Conservation (phyloP, 2,797 vertebrate species). For the Channallabes apus region DNA sequence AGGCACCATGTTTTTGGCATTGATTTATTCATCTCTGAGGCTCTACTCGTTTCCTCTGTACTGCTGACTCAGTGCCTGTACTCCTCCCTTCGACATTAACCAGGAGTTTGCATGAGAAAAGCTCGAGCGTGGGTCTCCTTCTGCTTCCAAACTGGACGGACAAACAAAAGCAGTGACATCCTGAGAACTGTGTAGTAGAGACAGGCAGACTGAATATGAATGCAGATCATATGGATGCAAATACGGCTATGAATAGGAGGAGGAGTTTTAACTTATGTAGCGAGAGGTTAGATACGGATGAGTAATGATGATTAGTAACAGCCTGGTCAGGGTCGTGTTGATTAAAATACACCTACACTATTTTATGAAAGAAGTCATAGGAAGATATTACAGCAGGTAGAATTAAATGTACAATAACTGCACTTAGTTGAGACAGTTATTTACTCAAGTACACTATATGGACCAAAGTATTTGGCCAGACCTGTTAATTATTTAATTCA, state of each 20-base stretch:
- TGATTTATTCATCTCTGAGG: slow-evolving; percentile 54
- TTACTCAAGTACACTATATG: not conserved
- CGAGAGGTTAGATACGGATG: not conserved
- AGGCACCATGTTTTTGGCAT: slow-evolving; percentile 21
- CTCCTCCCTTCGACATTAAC: slow-evolving; percentile 15
- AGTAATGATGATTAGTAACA: not conserved
- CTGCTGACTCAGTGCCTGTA: slow-evolving; percentile 52
- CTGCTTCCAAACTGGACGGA: not conserved
- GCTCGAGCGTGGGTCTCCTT: slow-evolving; percentile 11
- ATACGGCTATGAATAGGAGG: not conserved
- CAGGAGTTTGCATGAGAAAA: slow-evolving; percentile 25
- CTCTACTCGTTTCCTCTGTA: slow-evolving; percentile 47
- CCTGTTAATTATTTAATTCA: too few relatives aligned
- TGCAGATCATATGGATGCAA: not conserved
- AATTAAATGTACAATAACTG: not conserved
- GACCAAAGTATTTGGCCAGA: too few relatives aligned
- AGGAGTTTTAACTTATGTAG: not conserved
- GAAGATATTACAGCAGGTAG: not conserved
- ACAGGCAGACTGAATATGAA: not conserved
- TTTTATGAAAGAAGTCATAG: not conserved
- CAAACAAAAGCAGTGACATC: slow-evolving; percentile 15
- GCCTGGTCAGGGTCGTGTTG: not conserved
- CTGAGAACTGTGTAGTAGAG: not conserved
- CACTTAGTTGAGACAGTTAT: not conserved
- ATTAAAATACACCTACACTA: not conserved